Base-by-base conservation (phyloP, 2,888 invertebrate genomes). In the Cerastis leucographa region DNA sequence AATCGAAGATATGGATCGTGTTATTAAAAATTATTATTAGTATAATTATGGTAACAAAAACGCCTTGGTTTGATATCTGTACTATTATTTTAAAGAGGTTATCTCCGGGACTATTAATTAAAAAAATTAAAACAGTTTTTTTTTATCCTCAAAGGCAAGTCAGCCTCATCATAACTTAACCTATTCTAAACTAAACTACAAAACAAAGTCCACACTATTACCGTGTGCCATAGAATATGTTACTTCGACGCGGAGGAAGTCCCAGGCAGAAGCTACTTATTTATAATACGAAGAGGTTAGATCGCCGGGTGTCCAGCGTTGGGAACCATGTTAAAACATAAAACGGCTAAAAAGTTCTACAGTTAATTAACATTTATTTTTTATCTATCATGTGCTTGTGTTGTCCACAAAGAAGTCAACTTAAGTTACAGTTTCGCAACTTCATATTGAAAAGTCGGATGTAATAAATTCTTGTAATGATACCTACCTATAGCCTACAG, bases 11-110 rank as follows among this genome's bases (percentile, higher is more conserved):
- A 86, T 67, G 51, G 78, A 86, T 84, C 76, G 65, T 84, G 71
- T 79, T 81, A 87, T 85, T 85, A 85, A 72, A 80, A 81, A 64
- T 62, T 66, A 80, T 81, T 72, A 78, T 80, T 74, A 42, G 61
- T 70, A 69, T n/a, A n/a, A n/a, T 19, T 79, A 54, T 25, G 29
- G 35, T 42, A 59, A 35, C n/a, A 78, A 71, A 76, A 71, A 74
- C 1, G 14, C 1, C 0, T 9, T 22, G 51, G 17, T 67, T 56
- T 59, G 65, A 65, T 67, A 72, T 59, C n/a, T 35, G 35, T 35
- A 35, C 35, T 35, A 35, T 35, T 35, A 35, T 35, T 35, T 35
- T 35, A 35, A 35, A 35, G 42, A 42, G 8, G 42, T 9, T 9
- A 9, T 42, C 42, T 42, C 42, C 8, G 42, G 1, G 9, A 42